Evolutionary conservation across 2,888 invertebrate species (phyloP).

Genomic region (Hypselothyrea guttata): DNA sequence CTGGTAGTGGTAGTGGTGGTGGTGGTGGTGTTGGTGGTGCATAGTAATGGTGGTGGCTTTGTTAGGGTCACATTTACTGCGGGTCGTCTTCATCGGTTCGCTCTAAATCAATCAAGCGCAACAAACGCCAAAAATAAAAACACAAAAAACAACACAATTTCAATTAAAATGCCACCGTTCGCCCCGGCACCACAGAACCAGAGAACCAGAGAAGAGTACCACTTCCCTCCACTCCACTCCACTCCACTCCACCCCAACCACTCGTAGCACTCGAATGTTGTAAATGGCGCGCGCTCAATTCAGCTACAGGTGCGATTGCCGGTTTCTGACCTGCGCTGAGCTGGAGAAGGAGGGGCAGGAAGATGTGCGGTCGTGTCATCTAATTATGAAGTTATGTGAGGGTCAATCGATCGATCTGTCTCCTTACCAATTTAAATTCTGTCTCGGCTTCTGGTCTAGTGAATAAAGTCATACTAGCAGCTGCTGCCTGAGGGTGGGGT

Average conservation of each 20-base stretch:
- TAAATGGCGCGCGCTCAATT: slow-evolving; percentile 45
- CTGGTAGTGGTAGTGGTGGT: slow-evolving; percentile 18
- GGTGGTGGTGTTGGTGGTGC: slow-evolving; percentile 5
- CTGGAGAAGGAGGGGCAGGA: no score
- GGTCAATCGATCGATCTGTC: slow-evolving; percentile 37
- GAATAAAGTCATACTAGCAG: slow-evolving; percentile 61
- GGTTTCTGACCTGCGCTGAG: slow-evolving; percentile 33
- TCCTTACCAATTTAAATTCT: slow-evolving; percentile 42
- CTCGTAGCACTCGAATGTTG: slow-evolving; percentile 19
- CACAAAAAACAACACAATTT: slow-evolving; percentile 47
- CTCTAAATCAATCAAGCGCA: slow-evolving; percentile 80
- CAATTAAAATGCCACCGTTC: slow-evolving; percentile 74
- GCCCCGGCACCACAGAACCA: neutral
- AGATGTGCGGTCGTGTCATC: slow-evolving; percentile 71
- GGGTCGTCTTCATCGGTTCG: slow-evolving; percentile 55
- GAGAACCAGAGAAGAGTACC: no score
- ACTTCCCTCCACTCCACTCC: neutral
- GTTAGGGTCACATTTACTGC: slow-evolving; percentile 48
- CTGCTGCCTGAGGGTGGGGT: slow-evolving; percentile 25
- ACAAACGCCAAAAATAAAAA: slow-evolving; percentile 49
- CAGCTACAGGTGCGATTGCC: slow-evolving; percentile 55
- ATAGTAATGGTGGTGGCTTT: slow-evolving; percentile 21
- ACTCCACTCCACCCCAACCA: neutral
- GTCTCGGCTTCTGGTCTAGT: slow-evolving; percentile 25
- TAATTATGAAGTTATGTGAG: slow-evolving; percentile 68